Conservation (phyloP, 2,888 invertebrate genomes). For the Uropetala carovei region DNA sequence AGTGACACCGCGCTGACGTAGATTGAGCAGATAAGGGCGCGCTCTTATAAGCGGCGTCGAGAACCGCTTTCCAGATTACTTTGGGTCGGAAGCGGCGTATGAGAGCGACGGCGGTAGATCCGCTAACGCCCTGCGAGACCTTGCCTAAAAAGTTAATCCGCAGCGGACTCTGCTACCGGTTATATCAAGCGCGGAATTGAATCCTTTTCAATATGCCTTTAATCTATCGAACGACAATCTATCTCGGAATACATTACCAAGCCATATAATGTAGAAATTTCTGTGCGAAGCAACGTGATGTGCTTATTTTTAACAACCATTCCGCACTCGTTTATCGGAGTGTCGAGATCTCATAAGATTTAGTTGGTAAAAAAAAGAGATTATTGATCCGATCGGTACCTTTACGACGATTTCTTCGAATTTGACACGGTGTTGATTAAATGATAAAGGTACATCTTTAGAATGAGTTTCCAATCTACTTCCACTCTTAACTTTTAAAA, state of each 20-base stretch:
- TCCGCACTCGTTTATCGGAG: neutral
- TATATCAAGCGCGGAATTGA: neutral
- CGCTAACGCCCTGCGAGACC: neutral
- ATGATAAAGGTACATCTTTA: too few species aligned
- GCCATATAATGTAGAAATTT: neutral
- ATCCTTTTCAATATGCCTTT: neutral
- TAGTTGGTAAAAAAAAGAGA: too few species aligned
- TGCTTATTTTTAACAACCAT: neutral
- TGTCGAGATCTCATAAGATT: too few species aligned
- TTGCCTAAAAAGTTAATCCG: conserved; percentile 3
- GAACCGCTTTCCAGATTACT: neutral
- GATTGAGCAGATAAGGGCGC: neutral
- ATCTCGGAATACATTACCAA: neutral
- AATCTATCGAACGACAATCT: neutral
- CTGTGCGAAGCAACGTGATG: neutral
- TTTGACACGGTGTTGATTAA: too few species aligned
- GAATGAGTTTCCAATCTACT: too few species aligned
- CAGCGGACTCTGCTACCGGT: neutral
- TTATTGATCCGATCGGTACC: too few species aligned
- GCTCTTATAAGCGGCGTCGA: neutral
- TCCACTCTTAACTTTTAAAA: too few species aligned
- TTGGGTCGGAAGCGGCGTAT: neutral
- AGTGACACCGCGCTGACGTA: neutral
- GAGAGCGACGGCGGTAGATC: neutral
- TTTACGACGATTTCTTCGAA: too few species aligned